These are phyloP conservation scores for Rhincodon typus DNA, from an alignment of 2,797 vertebrate genomes.

Conservation along the genomic window DNA sequence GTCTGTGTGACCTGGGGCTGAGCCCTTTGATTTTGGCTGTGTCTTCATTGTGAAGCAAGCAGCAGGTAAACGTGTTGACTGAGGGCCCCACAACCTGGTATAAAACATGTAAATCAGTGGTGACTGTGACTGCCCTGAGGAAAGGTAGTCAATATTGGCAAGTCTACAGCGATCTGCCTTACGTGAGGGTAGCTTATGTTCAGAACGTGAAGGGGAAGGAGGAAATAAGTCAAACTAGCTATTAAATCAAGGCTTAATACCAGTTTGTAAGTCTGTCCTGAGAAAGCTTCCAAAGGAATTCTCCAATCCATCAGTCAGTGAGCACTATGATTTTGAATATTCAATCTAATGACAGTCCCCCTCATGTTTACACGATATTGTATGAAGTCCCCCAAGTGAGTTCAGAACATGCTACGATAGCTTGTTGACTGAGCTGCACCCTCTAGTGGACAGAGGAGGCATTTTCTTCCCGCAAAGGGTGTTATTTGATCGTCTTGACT, in stretches of 20 bases:
- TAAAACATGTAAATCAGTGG: not conserved
- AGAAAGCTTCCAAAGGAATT: not conserved
- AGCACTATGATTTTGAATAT: not conserved
- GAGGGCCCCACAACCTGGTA: not conserved
- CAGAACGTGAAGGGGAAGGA: not conserved
- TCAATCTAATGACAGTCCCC: not conserved
- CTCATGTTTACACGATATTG: not conserved
- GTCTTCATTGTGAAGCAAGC: not conserved
- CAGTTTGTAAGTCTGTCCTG: not conserved
- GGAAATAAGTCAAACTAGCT: not conserved
- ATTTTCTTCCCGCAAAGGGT: not conserved
- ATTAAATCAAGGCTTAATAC: not conserved
- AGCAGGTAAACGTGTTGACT: not conserved
- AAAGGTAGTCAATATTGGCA: not conserved
- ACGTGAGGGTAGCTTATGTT: not conserved
- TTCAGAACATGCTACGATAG: not conserved
- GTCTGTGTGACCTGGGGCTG: not conserved
- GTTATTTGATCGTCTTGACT: not conserved
- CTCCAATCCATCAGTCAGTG: not conserved
- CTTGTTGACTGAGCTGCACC: constrained; percentile 5
- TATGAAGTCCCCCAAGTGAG: not conserved
- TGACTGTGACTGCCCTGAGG: not conserved
- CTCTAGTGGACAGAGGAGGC: not conserved
- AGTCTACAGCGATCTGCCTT: not conserved
- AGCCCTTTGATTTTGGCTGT: not conserved